Evolutionary conservation across 2,113 vertebrate species (phyloP).

Genomic region (Malurus alboscapulatus): DNA sequence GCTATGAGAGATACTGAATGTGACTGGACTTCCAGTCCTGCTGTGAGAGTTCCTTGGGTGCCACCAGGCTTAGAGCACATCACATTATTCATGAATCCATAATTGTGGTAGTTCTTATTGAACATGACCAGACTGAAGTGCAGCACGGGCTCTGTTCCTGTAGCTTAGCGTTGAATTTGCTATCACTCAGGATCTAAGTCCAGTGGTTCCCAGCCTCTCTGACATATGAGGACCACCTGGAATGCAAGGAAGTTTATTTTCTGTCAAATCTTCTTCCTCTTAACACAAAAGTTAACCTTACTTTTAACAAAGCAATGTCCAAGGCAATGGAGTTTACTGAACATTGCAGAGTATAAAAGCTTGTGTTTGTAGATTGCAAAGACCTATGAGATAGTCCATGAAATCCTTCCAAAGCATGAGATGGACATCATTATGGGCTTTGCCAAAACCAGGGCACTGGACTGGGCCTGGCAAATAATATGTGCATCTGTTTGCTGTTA

Average conservation of each 20-base stretch:
- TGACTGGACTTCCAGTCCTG: background rate
- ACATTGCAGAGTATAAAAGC: background rate
- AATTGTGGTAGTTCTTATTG: background rate
- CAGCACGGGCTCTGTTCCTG: background rate
- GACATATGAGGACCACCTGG: background rate
- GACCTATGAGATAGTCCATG: background rate
- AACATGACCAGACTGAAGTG: background rate
- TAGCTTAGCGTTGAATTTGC: background rate
- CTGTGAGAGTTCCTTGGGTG: background rate
- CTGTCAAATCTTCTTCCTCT: background rate
- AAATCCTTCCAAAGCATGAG: background rate
- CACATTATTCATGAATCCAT: background rate
- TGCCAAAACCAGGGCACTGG: background rate
- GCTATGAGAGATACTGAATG: background rate
- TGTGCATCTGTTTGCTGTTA: background rate
- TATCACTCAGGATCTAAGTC: background rate
- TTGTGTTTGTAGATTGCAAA: background rate
- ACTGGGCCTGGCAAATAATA: background rate
- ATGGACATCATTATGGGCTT: background rate
- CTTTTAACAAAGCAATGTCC: background rate
- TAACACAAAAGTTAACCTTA: background rate
- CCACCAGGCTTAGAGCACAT: accelerated
- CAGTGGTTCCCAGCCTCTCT: background rate
- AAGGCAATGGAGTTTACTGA: background rate
- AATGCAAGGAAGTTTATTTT: background rate